These are phyloP conservation scores for Eidolon dupreanum DNA, from an alignment of 2,797 vertebrate genomes.

Conservation along the genomic window DNA sequence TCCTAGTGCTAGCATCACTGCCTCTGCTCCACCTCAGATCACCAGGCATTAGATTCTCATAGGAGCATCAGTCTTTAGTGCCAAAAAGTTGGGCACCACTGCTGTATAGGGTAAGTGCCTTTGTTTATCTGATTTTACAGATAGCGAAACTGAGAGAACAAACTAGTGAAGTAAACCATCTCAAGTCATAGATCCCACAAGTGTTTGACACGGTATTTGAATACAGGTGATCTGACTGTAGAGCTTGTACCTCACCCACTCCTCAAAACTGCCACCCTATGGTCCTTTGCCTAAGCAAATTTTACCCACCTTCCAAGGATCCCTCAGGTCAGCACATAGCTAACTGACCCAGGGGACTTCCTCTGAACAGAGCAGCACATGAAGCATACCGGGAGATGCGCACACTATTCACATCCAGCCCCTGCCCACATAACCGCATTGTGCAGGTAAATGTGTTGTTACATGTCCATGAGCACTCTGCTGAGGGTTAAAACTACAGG, in stretches of 20 bases:
- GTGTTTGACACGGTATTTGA: neutral
- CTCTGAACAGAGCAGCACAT: neutral
- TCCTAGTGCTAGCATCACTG: too few species aligned
- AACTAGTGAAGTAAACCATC: neutral
- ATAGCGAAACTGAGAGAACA: neutral
- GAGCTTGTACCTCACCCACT: neutral
- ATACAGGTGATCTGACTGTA: neutral
- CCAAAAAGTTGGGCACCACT: too few species aligned
- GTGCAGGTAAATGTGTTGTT: too few species aligned
- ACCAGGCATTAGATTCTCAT: too few species aligned
- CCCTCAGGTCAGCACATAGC: neutral
- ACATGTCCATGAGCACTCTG: neutral
- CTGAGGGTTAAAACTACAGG: neutral
- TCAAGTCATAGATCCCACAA: neutral
- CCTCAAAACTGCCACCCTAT: neutral
- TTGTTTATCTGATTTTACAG: neutral
- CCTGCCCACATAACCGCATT: neutral
- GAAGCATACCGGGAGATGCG: fast-evolving
- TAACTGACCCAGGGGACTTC: neutral
- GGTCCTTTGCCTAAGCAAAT: neutral
- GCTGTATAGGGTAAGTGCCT: neutral
- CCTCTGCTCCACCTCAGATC: too few species aligned
- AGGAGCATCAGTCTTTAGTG: too few species aligned
- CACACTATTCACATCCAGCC: neutral
- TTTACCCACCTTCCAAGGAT: neutral